phyloP scores from a whole-genome alignment of 2,888 invertebrate species.

The Carcina quercana region DNA sequence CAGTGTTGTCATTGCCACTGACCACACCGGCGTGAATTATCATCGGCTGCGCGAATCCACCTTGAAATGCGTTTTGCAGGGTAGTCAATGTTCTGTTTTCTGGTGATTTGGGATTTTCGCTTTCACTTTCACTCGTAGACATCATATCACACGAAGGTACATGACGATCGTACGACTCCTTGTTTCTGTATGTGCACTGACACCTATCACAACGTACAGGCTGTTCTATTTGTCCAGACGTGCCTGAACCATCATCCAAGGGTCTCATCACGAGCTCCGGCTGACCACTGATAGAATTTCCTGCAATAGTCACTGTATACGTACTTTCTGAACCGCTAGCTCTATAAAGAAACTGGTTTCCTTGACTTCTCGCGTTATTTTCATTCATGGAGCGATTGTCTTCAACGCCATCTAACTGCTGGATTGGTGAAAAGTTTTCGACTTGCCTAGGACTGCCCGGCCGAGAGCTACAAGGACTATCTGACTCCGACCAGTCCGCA shows the following conservation, averaged over 20 bases:
- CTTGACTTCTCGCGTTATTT: conserved; percentile 43
- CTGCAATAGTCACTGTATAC: conserved; percentile 67
- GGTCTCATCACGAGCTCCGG: conserved; percentile 63
- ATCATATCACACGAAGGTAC: conserved; percentile 84
- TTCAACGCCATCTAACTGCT: conserved; percentile 81
- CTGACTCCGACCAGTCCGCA: conserved; percentile 78
- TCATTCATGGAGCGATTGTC: conserved; percentile 69
- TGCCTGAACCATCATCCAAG: conserved; percentile 48
- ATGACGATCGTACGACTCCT: conserved; percentile 87
- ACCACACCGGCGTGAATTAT: conserved; percentile 64
- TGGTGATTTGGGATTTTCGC: conserved; percentile 77
- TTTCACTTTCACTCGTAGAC: conserved; percentile 88
- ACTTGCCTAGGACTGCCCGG: conserved; percentile 54
- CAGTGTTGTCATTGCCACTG: conserved; percentile 57
- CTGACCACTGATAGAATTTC: conserved; percentile 65
- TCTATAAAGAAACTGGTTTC: conserved; percentile 61
- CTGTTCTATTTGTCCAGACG: conserved; percentile 74
- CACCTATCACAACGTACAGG: conserved; percentile 92
- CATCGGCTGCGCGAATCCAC: conserved; percentile 67
- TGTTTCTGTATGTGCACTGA: conserved; percentile 89
- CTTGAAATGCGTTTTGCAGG: conserved; percentile 66
- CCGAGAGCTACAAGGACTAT: conserved; percentile 62
- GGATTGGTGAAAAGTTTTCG: conserved; percentile 66
- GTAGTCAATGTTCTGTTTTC: conserved; percentile 68
- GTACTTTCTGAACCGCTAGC: conserved; percentile 64